These are phyloP conservation scores for Halcyon badia DNA, from an alignment of 2,797 vertebrate genomes.

Conservation along the genomic window DNA sequence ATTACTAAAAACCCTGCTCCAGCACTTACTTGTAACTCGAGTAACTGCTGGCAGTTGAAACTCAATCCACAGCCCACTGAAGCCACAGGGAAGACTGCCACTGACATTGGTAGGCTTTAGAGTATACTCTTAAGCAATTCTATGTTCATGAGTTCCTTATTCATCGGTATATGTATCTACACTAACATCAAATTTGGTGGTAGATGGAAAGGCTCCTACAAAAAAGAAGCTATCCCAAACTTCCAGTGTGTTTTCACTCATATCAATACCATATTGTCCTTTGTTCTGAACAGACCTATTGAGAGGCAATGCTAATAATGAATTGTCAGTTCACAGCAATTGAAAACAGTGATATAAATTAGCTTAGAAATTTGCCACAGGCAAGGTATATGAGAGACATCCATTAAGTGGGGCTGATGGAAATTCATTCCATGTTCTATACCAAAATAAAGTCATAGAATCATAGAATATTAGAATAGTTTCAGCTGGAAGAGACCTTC, in stretches of 20 bases:
- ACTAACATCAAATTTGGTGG: neutral
- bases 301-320: neutral
- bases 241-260: neutral
- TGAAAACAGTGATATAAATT: neutral
- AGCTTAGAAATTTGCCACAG: neutral
- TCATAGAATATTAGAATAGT: no score
- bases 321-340: neutral
- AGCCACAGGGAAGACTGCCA: neutral
- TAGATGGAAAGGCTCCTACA: neutral
- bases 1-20: neutral
- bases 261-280: neutral
- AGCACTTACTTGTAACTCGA: slow-evolving; percentile 9
- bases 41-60: slow-evolving; percentile 37
- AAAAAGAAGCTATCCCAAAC: neutral
- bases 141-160: neutral
- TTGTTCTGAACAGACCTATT: neutral
- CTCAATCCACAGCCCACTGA: neutral
- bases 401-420: neutral
- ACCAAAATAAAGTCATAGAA: neutral
- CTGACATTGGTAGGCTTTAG: neutral
- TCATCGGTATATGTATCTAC: neutral
- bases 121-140: neutral
- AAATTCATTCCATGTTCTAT: neutral
- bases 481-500: no score
- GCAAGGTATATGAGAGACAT: neutral